Conservation (phyloP, 2,888 invertebrate species). For the Rhagonycha lutea region DNA sequence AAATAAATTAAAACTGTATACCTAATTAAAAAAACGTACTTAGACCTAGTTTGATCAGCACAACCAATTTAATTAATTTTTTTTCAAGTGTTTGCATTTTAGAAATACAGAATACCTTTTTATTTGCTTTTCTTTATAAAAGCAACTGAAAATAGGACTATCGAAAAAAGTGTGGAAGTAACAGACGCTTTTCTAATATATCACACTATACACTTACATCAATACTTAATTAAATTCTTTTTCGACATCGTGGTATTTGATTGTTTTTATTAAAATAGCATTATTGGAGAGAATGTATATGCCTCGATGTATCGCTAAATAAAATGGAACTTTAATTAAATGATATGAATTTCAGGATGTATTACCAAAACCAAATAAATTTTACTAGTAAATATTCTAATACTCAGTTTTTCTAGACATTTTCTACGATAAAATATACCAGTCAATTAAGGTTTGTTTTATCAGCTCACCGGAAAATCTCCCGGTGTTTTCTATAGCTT, state of each 20-base stretch:
- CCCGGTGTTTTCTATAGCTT: background rate
- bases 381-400: background rate
- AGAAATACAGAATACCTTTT: background rate
- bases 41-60: background rate
- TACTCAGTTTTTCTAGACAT: background rate
- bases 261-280: background rate
- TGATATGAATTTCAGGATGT: background rate
- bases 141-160: background rate
- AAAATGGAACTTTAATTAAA: background rate
- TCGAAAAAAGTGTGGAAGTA: background rate
- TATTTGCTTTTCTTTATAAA: background rate
- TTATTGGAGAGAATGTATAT: background rate
- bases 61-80: background rate
- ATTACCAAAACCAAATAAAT: background rate
- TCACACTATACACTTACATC: conserved; percentile 1
- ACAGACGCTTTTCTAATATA: conserved; percentile 1
- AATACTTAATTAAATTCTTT: conserved; percentile 5
- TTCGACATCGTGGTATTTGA: conserved; percentile 1
- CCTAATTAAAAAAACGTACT: background rate
- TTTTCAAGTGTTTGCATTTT: background rate
- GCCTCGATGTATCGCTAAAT: background rate
- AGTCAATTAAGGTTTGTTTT: conserved; percentile 3
- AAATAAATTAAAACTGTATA: background rate
- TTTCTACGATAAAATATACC: background rate
- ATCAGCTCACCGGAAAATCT: background rate